Base-by-base conservation (phyloP, 2,797 vertebrate genomes). In the Cercopithecus hamlyni region DNA sequence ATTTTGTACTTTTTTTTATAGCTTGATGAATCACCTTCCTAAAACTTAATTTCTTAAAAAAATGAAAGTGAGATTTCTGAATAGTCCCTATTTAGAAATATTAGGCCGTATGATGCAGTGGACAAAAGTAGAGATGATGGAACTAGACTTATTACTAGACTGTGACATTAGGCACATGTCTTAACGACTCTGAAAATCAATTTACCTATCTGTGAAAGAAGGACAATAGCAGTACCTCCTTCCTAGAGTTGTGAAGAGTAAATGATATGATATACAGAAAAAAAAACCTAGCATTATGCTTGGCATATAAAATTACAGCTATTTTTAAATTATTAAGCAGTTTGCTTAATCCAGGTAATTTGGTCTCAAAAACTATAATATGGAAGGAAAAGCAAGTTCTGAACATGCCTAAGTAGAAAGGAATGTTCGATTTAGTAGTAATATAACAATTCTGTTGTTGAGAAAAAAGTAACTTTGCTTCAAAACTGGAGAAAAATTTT, bases 11-110 rank as follows among this genome's bases (percentile, higher is more conserved):
- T 95, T 89, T 95, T 88, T 36, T 48, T 61, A 57, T 55, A 95
- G 75, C 20, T 90, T 96, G 92, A 86, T 64, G 45, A 88, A 73
- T 93, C 58, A 94, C 70, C 52, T 93, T 89, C 27, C 57, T 91
- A 90, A 89, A 95, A n/a, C 27, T 33, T 57, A 88, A 84, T 86
- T 41, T 50, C 41, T 88, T 82, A 4, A n/a, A 97, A 86, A 94
- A 89, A 20, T 75, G 27, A 80, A 64, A 24, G 8, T 41, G 76
- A 91, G 79, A 70, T 61, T 86, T 91, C 92, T 96, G 20, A 92
- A n/a, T 45, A 87, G 9, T 50, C 27, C 3, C 14, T 45, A 77
- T 94, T 93, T 76, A 77, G 72, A 96, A 88, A 81, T 11, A 39
- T n/a, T 50, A 61, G 1, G 4, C 45, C 12, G 24, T 15, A 64